Conservation (phyloP, 2,113 vertebrate species). For the Caracal caracal region DNA sequence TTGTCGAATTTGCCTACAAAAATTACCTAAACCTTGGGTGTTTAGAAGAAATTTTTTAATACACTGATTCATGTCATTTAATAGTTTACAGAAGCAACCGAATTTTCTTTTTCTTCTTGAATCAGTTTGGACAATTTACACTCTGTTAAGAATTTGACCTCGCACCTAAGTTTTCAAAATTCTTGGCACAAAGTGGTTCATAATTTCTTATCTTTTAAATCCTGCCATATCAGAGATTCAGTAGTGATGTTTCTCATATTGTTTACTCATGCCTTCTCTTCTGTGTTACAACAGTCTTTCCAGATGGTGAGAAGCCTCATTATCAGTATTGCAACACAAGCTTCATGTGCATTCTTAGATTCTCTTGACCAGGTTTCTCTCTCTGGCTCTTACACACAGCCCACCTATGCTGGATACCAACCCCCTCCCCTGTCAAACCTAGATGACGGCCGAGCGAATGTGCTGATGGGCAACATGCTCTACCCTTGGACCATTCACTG, state of each 20-base stretch:
- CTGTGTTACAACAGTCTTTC: not conserved
- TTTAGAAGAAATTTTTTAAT: not conserved
- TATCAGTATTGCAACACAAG: not conserved
- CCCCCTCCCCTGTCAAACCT: not conserved
- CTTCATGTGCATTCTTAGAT: not conserved
- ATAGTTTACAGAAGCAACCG: not conserved
- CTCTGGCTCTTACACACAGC: not conserved
- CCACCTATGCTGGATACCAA: no score
- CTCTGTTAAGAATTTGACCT: slow-evolving; percentile 19
- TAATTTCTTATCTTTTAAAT: slow-evolving; percentile 35
- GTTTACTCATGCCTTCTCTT: not conserved
- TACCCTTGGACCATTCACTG: not conserved
- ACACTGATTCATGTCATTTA: not conserved
- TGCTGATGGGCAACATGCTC: not conserved
- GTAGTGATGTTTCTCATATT: not conserved
- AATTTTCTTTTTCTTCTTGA: not conserved
- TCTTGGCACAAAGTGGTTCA: not conserved
- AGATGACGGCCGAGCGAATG: not conserved
- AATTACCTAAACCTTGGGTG: not conserved
- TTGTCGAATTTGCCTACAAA: not conserved
- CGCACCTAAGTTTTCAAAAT: not conserved
- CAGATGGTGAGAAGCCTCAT: not conserved
- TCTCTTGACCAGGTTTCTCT: not conserved
- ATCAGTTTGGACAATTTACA: not conserved
- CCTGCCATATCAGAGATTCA: not conserved